Evolutionary conservation across 2,797 vertebrate genomes (phyloP).

Genomic region (Acrocephalus scirpaceus): DNA sequence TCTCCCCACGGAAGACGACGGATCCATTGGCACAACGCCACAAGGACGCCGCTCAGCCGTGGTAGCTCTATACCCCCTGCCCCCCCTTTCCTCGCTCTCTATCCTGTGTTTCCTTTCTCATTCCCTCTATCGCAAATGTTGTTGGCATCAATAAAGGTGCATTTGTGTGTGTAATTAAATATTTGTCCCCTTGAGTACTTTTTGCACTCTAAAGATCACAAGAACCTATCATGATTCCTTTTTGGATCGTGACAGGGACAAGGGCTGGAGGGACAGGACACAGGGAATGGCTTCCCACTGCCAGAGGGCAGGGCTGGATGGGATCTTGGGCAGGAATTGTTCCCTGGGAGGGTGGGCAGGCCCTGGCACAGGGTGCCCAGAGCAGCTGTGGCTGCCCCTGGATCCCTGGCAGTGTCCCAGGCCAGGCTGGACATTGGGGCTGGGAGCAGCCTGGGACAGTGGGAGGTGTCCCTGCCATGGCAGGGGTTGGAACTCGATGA

Average conservation of each 20-base stretch:
- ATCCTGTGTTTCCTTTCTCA: too few relatives aligned
- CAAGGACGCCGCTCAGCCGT: too few relatives aligned
- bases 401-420: neutral
- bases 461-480: neutral
- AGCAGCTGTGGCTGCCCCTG: neutral
- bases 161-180: too few relatives aligned
- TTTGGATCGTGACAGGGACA: neutral
- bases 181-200: too few relatives aligned
- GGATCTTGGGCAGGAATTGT: neutral
- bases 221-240: too few relatives aligned
- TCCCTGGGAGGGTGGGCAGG: neutral
- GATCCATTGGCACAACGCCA: too few relatives aligned
- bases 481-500: accelerated
- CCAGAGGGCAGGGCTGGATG: neutral
- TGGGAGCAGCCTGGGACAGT: neutral
- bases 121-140: too few relatives aligned
- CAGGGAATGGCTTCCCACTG: neutral
- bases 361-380: neutral
- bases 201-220: too few relatives aligned
- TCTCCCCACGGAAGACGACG: too few relatives aligned
- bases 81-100: too few relatives aligned
- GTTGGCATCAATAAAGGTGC: too few relatives aligned
- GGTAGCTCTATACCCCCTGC: too few relatives aligned
- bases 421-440: neutral
- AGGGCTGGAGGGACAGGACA: neutral